Percentiles rank a stretch among this genome's conserved stretches.
phyloP scores from a whole-genome alignment of 2,888 invertebrate genomes.

The Rhyacophila evoluta region DNA sequence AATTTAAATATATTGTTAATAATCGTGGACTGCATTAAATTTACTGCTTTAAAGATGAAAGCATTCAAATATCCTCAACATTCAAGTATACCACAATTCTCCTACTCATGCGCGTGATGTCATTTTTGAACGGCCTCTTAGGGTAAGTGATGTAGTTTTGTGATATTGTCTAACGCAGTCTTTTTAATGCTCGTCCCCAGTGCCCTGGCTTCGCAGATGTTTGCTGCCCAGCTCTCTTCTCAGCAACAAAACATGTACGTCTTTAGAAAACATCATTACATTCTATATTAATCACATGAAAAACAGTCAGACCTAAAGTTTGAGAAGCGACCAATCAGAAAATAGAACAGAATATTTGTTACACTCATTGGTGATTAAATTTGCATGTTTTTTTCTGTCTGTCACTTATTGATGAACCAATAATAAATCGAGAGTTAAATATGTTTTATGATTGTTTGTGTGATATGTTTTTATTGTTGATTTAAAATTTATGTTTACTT shows the following conservation, averaged over 20 bases:
- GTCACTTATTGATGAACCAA: slow-evolving; percentile 19
- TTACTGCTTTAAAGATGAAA: slow-evolving; percentile 37
- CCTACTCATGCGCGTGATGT: neutral
- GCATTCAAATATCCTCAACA: slow-evolving; percentile 33
- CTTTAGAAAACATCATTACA: slow-evolving; percentile 55
- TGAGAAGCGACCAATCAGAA: slow-evolving; percentile 11
- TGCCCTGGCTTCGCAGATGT: slow-evolving; percentile 97
- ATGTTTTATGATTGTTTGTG: slow-evolving; percentile 53
- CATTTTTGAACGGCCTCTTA: slow-evolving; percentile 4
- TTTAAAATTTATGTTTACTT: slow-evolving; percentile 26
- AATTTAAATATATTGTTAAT: too few relatives aligned
- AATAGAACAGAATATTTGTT: neutral
- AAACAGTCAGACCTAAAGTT: slow-evolving; percentile 11
- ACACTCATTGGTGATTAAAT: neutral
- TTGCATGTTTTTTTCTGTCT: slow-evolving; percentile 8
- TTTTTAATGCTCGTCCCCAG: slow-evolving; percentile 74
- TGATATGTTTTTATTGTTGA: slow-evolving; percentile 32
- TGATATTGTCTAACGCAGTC: slow-evolving; percentile 31
- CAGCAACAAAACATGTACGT: slow-evolving; percentile 96
- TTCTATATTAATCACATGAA: slow-evolving; percentile 31
- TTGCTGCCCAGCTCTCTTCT: slow-evolving; percentile 91
- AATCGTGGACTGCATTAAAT: too few relatives aligned
- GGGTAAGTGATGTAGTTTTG: slow-evolving; percentile 23
- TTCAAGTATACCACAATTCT: neutral
- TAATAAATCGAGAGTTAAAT: neutral